Evolutionary conservation across 2,113 vertebrate species (phyloP).

Genomic region (Microcebus jonahi): DNA sequence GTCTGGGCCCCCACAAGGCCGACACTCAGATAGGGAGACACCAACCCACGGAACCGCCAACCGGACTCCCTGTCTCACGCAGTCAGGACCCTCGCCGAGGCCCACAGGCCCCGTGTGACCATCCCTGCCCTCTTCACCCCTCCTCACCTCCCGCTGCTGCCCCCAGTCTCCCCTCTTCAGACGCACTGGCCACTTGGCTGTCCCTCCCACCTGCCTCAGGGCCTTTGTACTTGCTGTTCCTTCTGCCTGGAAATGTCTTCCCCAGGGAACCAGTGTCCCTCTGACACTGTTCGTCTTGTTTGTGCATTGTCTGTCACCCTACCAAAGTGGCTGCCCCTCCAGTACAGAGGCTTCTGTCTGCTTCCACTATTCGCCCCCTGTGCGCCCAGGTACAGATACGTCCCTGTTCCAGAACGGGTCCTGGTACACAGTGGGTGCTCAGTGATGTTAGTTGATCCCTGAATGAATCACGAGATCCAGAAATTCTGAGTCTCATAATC

Average conservation of each 20-base stretch:
- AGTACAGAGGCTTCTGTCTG: neutral
- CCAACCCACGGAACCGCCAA: rapidly evolving
- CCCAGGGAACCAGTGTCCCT: neutral
- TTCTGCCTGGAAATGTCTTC: neutral
- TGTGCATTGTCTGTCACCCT: neutral
- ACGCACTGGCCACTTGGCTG: neutral
- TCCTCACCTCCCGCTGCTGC: neutral
- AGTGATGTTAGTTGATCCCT: neutral
- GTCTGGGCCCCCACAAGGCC: rapidly evolving
- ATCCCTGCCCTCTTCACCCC: neutral
- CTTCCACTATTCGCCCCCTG: neutral
- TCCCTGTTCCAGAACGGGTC: neutral
- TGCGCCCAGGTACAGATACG: neutral
- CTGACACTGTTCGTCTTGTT: neutral
- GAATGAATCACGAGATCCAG: neutral
- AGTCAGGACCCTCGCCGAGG: neutral
- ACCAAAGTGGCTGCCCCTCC: neutral
- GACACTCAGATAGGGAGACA: neutral
- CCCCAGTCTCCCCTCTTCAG: neutral
- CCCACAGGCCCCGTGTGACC: rapidly evolving
- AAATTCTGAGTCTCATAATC: neutral
- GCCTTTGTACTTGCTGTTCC: neutral
- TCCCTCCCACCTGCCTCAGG: neutral
- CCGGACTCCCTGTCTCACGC: neutral
- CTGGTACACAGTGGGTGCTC: neutral